These are phyloP conservation scores for Lasioglossum figueresi DNA, from an alignment of 2,888 invertebrate species.

Conservation along the genomic window DNA sequence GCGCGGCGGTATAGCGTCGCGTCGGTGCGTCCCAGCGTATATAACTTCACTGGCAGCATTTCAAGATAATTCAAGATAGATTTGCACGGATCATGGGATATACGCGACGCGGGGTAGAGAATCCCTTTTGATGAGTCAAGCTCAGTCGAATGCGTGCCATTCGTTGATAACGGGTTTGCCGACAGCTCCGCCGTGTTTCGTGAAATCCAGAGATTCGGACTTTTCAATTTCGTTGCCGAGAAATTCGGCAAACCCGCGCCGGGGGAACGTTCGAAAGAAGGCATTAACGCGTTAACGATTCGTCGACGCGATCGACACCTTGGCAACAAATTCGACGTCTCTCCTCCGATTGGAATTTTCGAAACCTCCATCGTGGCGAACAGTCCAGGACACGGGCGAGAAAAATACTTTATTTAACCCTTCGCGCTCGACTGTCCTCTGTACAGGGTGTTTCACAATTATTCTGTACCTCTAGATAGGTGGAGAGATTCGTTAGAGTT, in stretches of 20 bases:
- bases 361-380: background rate
- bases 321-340: background rate
- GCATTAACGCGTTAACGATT: conserved; percentile 55
- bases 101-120: conserved; percentile 62
- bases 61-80: conserved; percentile 73
- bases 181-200: conserved; percentile 69
- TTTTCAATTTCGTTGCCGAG: conserved; percentile 68
- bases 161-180: conserved; percentile 73
- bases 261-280: conserved; percentile 41
- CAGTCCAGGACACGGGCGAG: too few species aligned
- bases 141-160: conserved; percentile 75
- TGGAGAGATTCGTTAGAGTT: too few species aligned
- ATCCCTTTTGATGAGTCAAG: conserved; percentile 77
- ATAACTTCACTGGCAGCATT: conserved; percentile 66
- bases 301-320: conserved; percentile 30
- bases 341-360: background rate
- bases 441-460: too few species aligned
- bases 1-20: background rate
- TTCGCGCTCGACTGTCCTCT: background rate
- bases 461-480: too few species aligned
- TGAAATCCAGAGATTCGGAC: conserved; percentile 71
- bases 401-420: background rate
- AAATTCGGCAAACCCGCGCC: background rate
- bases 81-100: conserved; percentile 72
- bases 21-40: conserved; percentile 25